Evolutionary conservation across 2,797 vertebrate genomes (phyloP).

Genomic region (Peromyscus melanophrys): DNA sequence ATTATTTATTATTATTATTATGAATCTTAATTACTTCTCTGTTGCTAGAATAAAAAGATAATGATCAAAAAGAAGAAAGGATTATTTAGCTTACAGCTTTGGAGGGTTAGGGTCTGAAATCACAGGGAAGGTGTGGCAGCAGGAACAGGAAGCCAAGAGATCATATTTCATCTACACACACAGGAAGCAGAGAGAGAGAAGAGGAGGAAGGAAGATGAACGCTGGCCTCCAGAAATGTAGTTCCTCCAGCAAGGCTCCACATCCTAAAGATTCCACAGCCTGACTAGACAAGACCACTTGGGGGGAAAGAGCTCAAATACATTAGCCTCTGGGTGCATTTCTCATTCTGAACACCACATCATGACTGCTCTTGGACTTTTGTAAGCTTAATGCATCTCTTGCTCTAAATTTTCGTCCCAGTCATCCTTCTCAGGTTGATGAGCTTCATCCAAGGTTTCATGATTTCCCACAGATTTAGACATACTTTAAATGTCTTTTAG

Average conservation of each 20-base stretch:
- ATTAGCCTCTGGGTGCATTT: too few relatives aligned
- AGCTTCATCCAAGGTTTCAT: neutral
- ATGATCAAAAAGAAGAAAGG: neutral
- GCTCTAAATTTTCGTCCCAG: neutral
- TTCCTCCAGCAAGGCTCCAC: neutral
- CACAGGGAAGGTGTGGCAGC: neutral
- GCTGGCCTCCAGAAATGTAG: neutral
- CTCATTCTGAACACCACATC: neutral
- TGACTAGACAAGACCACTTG: neutral
- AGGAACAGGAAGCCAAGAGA: neutral
- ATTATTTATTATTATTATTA: neutral
- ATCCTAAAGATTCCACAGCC: neutral
- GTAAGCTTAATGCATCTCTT: neutral
- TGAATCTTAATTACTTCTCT: neutral
- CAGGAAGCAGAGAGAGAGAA: neutral
- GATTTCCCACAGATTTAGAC: rapidly evolving
- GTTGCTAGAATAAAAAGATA: neutral
- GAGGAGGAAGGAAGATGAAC: rapidly evolving
- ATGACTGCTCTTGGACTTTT: neutral
- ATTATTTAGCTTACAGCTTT: neutral
- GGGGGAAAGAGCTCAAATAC: neutral
- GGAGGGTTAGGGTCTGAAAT: neutral
- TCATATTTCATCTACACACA: neutral
- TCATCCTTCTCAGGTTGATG: neutral
- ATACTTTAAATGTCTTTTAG: neutral